These are phyloP conservation scores for Diaperis boleti DNA, from an alignment of 2,888 invertebrate species.

Conservation along the genomic window DNA sequence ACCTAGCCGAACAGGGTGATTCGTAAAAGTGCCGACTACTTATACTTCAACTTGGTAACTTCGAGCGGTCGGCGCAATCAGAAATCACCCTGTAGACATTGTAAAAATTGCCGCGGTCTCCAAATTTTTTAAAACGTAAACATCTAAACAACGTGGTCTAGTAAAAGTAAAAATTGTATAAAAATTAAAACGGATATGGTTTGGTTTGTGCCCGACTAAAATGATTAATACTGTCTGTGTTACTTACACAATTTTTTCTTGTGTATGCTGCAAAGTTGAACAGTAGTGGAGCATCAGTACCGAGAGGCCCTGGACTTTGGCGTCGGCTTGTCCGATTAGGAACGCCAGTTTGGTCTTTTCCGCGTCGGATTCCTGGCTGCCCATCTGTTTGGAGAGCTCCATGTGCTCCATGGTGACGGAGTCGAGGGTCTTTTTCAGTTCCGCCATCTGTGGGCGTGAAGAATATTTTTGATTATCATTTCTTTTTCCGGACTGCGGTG, in stretches of 20 bases:
- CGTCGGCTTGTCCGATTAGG: slow-evolving; percentile 77
- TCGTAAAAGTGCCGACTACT: no score
- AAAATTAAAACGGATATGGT: not conserved
- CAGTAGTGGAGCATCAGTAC: slow-evolving; percentile 95
- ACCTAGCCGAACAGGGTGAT: no score
- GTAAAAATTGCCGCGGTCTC: no score
- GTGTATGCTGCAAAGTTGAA: slow-evolving; percentile 88
- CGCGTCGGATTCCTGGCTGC: slow-evolving; percentile 63
- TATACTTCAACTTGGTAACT: no score
- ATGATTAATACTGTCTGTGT: not conserved
- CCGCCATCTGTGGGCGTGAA: slow-evolving; percentile 71
- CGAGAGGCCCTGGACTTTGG: slow-evolving; percentile 90
- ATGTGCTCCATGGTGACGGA: slow-evolving; percentile 74
- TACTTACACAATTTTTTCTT: slow-evolving; percentile 62
- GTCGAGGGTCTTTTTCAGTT: slow-evolving; percentile 81
- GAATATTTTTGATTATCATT: not conserved
- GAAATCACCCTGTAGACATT: no score
- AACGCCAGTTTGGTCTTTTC: slow-evolving; percentile 67
- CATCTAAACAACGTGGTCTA: no score
- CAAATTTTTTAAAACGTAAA: no score
- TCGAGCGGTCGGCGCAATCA: no score
- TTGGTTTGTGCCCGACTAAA: not conserved
- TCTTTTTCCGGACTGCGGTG: no score
- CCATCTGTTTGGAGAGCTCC: slow-evolving; percentile 67
- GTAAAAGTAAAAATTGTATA: no score